Percentiles rank a stretch among this genome's conserved stretches.
Evolutionary conservation across 2,888 invertebrate genomes (phyloP).

Genomic region (Hofmannophila pseudospretella): DNA sequence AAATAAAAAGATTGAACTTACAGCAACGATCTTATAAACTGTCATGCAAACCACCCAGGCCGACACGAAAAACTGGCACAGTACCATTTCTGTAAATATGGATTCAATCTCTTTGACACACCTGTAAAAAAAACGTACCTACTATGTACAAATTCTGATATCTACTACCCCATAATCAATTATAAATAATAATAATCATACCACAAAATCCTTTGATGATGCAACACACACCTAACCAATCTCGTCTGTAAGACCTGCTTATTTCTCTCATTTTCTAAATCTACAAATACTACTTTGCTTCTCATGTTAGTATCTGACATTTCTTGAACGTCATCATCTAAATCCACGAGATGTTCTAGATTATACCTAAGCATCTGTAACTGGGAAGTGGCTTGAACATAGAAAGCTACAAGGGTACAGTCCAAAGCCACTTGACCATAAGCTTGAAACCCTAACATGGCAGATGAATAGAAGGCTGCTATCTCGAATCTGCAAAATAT

Average conservation of each 20-base stretch:
- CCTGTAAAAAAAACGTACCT: conserved; percentile 40
- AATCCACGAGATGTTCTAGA: conserved; percentile 41
- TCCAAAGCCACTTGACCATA: conserved; percentile 58
- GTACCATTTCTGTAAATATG: conserved; percentile 54
- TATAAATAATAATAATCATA: no score
- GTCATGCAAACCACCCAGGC: conserved; percentile 67
- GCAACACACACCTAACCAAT: conserved; percentile 41
- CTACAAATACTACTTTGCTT: conserved; percentile 20
- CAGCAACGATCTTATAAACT: conserved; percentile 55
- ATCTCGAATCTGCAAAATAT: conserved; percentile 46
- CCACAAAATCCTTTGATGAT: conserved; percentile 49
- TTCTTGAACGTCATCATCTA: conserved; percentile 12
- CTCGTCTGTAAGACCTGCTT: conserved; percentile 28
- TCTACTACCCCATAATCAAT: no score
- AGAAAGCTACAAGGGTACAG: conserved; percentile 55
- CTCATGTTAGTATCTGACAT: no score
- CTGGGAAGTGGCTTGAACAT: conserved; percentile 50
- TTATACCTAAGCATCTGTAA: conserved; percentile 49
- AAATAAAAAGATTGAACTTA: no score
- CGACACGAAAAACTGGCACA: conserved; percentile 47
- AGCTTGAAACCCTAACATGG: conserved; percentile 46
- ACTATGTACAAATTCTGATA: no score
- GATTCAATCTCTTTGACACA: conserved; percentile 49
- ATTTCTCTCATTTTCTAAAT: conserved; percentile 20
- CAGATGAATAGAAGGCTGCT: conserved; percentile 38